Conservation (phyloP, 2,113 vertebrate species). For the Orientallactaga bullata region DNA sequence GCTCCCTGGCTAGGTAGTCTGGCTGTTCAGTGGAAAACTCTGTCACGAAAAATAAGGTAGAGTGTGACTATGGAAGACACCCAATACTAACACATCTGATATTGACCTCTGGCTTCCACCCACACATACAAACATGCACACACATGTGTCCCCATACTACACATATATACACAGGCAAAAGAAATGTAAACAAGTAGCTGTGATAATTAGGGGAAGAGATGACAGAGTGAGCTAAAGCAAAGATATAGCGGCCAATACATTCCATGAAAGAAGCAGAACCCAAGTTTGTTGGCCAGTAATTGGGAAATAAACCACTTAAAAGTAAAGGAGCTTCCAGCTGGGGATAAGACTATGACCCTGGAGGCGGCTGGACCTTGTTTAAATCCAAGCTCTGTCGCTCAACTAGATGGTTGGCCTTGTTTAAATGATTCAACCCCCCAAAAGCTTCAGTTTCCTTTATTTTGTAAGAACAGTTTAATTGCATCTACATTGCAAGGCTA, state of each 20-base stretch:
- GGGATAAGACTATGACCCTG: background rate
- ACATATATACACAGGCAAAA: too few species aligned
- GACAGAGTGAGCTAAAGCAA: constrained; percentile 34
- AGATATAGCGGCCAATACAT: background rate
- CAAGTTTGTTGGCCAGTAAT: background rate
- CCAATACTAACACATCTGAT: too few species aligned
- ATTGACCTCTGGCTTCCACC: too few species aligned
- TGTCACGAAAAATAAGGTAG: too few species aligned
- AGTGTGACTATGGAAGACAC: too few species aligned
- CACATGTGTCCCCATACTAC: too few species aligned
- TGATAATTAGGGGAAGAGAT: background rate
- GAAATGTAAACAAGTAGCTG: background rate
- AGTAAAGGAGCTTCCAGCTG: constrained; percentile 8
- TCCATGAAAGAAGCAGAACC: background rate
- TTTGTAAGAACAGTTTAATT: constrained; percentile 13
- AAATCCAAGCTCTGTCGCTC: constrained; percentile 36
- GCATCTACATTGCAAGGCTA: constrained; percentile 27
- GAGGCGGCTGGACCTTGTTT: background rate
- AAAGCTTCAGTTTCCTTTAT: constrained; percentile 45
- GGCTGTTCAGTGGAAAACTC: too few species aligned
- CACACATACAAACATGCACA: too few species aligned
- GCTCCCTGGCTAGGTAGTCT: too few species aligned
- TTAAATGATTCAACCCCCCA: constrained; percentile 46
- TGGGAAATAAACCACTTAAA: constrained; percentile 8
- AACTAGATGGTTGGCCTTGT: constrained; percentile 50